Conservation (phyloP, 2,797 vertebrate genomes). For the Diglossa cyanea region DNA sequence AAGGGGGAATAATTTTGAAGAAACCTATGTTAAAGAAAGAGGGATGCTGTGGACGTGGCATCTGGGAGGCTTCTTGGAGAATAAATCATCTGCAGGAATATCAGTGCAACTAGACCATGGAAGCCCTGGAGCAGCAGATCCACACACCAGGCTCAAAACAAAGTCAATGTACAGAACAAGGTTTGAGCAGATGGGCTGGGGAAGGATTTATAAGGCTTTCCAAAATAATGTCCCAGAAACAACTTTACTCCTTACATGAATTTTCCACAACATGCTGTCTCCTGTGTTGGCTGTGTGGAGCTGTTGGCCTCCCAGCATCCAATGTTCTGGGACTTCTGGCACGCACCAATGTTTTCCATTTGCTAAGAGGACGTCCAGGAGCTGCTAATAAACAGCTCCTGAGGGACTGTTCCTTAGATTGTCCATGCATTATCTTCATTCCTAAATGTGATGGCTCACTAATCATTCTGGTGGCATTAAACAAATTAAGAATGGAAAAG, state of each 20-base stretch:
- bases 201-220: not conserved
- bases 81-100: not conserved
- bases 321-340: not conserved
- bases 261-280: not conserved
- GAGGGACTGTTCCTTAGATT: not conserved
- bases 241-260: not conserved
- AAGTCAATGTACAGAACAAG: not conserved
- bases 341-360: not conserved
- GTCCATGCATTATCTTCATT: not conserved
- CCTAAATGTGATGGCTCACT: not conserved
- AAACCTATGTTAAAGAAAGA: not conserved
- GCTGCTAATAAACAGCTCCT: not conserved
- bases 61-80: not conserved
- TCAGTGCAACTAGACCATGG: fast-evolving
- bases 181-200: not conserved
- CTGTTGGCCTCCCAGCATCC: not conserved
- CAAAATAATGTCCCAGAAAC: not conserved
- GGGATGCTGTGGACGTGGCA: no score
- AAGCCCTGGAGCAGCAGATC: not conserved
- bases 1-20: not conserved
- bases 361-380: not conserved
- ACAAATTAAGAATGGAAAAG: slow-evolving; percentile 5
- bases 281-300: not conserved
- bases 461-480: not conserved
- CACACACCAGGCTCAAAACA: not conserved